These are phyloP conservation scores for Chiroxiphia lanceolata DNA, from an alignment of 2,797 vertebrate species.

Conservation along the genomic window DNA sequence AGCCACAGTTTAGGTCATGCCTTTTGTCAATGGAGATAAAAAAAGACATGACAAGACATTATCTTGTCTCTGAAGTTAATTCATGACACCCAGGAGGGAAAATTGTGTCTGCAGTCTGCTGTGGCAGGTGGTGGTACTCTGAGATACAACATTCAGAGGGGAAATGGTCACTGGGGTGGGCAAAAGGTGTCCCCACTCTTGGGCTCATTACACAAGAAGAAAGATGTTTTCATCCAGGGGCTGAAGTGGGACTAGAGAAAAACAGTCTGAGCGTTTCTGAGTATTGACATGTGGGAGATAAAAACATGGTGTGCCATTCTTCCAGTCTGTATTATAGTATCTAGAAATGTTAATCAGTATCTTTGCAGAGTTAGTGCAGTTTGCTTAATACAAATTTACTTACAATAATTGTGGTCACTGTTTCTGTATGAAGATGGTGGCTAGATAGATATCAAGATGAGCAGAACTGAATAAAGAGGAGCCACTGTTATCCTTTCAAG, in stretches of 20 bases:
- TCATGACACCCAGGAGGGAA: neutral
- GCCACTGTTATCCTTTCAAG: neutral
- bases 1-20: neutral
- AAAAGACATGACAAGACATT: neutral
- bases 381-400: neutral
- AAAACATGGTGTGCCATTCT: neutral
- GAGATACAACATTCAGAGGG: neutral
- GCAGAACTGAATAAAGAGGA: neutral
- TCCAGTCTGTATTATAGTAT: neutral
- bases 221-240: neutral
- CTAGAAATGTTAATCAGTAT: neutral
- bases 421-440: neutral
- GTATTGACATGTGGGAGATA: neutral
- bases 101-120: neutral
- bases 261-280: neutral
- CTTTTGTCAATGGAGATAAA: neutral
- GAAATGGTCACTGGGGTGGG: neutral
- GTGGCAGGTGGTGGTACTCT: neutral
- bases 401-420: neutral
- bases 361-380: neutral
- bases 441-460: neutral
- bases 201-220: neutral
- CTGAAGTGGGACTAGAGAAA: neutral
- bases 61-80: neutral
- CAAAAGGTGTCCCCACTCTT: neutral